These are phyloP conservation scores for Xiphophorus hellerii DNA, from an alignment of 2,113 vertebrate genomes.

Conservation along the genomic window DNA sequence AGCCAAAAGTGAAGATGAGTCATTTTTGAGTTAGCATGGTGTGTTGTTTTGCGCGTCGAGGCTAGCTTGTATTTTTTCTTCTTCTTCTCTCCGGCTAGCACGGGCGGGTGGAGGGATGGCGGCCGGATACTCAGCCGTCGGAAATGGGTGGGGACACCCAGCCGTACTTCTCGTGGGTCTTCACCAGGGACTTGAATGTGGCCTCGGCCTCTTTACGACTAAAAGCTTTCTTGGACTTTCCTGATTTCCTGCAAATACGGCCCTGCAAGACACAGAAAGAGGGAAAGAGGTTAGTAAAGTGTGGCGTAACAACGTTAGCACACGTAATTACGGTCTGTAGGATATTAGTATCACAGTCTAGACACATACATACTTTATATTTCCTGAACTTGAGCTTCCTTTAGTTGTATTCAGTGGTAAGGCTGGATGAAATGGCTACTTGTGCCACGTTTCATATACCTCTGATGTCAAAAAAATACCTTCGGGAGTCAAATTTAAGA, in stretches of 20 bases:
- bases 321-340: background rate
- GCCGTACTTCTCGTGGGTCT: slow-evolving; percentile 99
- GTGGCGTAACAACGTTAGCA: background rate
- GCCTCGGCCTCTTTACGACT: slow-evolving; percentile 99
- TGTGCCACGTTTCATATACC: no score
- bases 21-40: slow-evolving; percentile 70
- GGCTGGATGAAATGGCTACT: no score
- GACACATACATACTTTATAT: no score
- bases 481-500: no score
- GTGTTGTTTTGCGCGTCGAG: slow-evolving; percentile 66
- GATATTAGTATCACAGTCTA: no score
- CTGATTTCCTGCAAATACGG: slow-evolving; percentile 98
- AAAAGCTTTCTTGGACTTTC: slow-evolving; percentile 99
- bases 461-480: no score
- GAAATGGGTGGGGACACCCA: slow-evolving; percentile 98
- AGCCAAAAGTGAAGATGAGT: slow-evolving; percentile 49
- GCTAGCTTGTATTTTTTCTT: slow-evolving; percentile 54
- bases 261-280: slow-evolving; percentile 79
- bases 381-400: no score
- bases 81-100: slow-evolving; percentile 49
- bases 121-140: slow-evolving; percentile 87
- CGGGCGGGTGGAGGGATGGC: slow-evolving; percentile 4
- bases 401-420: no score
- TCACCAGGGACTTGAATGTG: slow-evolving; percentile 99
- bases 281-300: background rate